These are phyloP conservation scores for Operophtera brumata DNA, from an alignment of 2,888 invertebrate genomes.

Conservation along the genomic window DNA sequence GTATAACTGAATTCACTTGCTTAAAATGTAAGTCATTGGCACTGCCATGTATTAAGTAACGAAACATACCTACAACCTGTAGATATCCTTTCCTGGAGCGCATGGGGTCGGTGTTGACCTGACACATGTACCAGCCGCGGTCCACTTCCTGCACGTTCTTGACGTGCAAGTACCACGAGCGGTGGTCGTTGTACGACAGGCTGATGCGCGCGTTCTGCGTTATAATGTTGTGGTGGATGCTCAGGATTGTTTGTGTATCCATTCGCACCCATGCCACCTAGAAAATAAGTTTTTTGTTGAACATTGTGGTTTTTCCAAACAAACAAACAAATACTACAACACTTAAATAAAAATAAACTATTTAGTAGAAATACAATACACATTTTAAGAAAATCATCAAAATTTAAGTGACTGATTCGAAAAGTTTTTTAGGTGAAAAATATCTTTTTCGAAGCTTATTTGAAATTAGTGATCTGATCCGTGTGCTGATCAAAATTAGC, in stretches of 20 bases:
- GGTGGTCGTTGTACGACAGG: constrained; percentile 92
- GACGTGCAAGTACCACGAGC: constrained; percentile 95
- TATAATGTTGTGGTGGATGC: constrained; percentile 95
- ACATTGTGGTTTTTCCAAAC: no score
- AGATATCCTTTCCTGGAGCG: constrained; percentile 90
- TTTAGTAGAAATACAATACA: no score
- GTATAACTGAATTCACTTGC: not conserved
- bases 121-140: constrained; percentile 96
- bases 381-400: no score
- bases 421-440: no score
- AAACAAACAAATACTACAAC: no score
- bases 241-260: constrained; percentile 95
- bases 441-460: no score
- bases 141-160: constrained; percentile 92
- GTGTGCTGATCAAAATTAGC: no score
- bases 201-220: constrained; percentile 94
- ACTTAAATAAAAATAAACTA: no score
- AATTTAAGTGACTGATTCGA: no score
- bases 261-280: constrained; percentile 97
- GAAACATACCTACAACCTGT: constrained; percentile 69
- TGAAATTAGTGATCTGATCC: no score
- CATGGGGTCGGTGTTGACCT: constrained; percentile 96
- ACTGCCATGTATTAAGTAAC: constrained; percentile 41
- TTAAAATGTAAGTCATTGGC: not conserved
- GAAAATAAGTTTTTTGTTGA: constrained; percentile 1